Evolutionary conservation across 2,888 invertebrate species (phyloP), one percentile per base, ranked within the genome.

Genomic region (Ceriagrion tenellum): DNA sequence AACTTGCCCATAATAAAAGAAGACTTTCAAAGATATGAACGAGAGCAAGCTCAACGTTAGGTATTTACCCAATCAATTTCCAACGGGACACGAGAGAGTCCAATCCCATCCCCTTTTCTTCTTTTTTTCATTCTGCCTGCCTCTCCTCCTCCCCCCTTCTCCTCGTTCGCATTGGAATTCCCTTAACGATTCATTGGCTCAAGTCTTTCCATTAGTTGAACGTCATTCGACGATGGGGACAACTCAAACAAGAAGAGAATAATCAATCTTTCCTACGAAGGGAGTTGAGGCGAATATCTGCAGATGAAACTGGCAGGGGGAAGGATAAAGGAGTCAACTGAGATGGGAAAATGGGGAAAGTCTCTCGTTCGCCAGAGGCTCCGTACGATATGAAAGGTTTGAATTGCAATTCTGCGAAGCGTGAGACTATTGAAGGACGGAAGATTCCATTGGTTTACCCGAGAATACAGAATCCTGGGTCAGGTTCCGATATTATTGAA

Each of bases 51-150:
- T 35, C 35, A 30, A 13, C 81, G 35, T 35, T 35, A 35, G 30
- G 30, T 81, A 81, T 81, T 81, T 81, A 35, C 30, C 13, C 81
- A 81, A 81, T 81, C 81, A 81, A 81, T 81, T 81, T 81, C 81
- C 35, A 35, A 81, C 59, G 81, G 81, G 35, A 81, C 18, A 81
- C 81, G 35, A 35, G 30, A 23, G 74, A 30, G 35, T 81, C 35
- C 35, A 16, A 35, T n/a, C 8, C n/a, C 69, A 69, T 81, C 35
- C 81, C 30, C 35, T 16, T 81, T 81, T 35, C 35, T 30, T 30
- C 23, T 81, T 81, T 81, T 35, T 81, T 81, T 81, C 23, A 13
- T 35, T 16, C 81, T 13, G 1, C 1, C 81, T 47, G 47, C 47
- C 47, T 47, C 47, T 4, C 47, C 47, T n/a, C n/a, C n/a, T n/a